phyloP scores from a whole-genome alignment of 2,797 vertebrate species.

The Acrossocheilus wenchowensis region DNA sequence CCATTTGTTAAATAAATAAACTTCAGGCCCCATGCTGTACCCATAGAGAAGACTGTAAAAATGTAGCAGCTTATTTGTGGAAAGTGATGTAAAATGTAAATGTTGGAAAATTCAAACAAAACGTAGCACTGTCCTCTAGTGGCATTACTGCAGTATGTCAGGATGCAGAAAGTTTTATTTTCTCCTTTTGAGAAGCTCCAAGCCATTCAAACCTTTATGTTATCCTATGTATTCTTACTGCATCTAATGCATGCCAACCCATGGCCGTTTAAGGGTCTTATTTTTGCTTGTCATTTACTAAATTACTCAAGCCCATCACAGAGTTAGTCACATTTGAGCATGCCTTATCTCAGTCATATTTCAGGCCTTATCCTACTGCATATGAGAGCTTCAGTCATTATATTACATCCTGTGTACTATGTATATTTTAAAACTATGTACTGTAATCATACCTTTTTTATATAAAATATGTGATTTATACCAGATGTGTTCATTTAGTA shows the following conservation, averaged over 20 bases:
- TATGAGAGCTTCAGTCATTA: not conserved
- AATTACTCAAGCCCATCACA: not conserved
- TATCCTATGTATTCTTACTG: not conserved
- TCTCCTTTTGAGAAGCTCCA: not conserved
- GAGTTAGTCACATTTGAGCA: not conserved
- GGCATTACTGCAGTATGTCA: not conserved
- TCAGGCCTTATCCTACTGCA: not conserved
- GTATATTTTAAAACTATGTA: not conserved
- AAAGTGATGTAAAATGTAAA: not conserved
- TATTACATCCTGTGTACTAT: not conserved
- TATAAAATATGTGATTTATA: not conserved
- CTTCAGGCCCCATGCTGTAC: not conserved
- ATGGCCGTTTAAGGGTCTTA: too few relatives aligned
- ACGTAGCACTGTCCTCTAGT: slow-evolving; percentile 35
- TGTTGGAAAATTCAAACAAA: not conserved
- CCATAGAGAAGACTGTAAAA: too few relatives aligned
- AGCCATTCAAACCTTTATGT: not conserved
- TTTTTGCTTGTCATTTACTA: not conserved
- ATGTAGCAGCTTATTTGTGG: not conserved
- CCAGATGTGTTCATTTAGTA: not conserved
- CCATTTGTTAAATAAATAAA: too few relatives aligned
- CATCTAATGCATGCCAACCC: not conserved
- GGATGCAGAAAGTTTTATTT: not conserved
- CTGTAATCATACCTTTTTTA: not conserved
- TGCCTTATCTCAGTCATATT: not conserved